Percentiles rank a stretch among this genome's conserved stretches.
phyloP scores from a whole-genome alignment of 2,888 invertebrate genomes.

The Ischnura elegans region DNA sequence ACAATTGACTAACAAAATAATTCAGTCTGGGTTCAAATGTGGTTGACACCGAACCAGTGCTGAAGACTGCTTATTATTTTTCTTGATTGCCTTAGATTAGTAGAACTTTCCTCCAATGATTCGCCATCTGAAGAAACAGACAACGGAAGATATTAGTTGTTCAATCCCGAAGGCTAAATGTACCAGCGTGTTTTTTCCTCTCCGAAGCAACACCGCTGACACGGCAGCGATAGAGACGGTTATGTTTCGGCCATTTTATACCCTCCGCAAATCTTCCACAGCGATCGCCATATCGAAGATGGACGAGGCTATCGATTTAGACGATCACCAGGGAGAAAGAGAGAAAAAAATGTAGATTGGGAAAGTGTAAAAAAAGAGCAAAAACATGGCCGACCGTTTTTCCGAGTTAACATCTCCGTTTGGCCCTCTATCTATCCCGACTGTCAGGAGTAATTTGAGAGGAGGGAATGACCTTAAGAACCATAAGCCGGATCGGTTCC shows the following conservation, averaged over 20 bases:
- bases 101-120: neutral
- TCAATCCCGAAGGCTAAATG: neutral
- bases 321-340: neutral
- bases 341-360: no score
- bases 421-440: neutral
- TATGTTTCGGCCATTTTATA: no score
- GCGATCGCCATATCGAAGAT: no score
- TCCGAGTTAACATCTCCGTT: neutral
- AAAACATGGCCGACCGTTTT: neutral
- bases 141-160: no score
- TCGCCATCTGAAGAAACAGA: neutral
- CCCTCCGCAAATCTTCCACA: neutral
- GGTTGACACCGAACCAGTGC: no score
- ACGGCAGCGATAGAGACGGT: no score
- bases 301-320: neutral
- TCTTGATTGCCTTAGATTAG: no score
- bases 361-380: neutral
- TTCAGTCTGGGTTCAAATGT: no score
- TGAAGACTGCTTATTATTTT: no score
- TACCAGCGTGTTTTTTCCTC: neutral
- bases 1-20: no score
- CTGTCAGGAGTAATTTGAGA: neutral
- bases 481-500: neutral
- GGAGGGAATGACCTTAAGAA: no score
- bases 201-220: no score